These are phyloP conservation scores for Montipora capitata DNA, from an alignment of 92 coral and sea anemone species.

Conservation along the genomic window DNA sequence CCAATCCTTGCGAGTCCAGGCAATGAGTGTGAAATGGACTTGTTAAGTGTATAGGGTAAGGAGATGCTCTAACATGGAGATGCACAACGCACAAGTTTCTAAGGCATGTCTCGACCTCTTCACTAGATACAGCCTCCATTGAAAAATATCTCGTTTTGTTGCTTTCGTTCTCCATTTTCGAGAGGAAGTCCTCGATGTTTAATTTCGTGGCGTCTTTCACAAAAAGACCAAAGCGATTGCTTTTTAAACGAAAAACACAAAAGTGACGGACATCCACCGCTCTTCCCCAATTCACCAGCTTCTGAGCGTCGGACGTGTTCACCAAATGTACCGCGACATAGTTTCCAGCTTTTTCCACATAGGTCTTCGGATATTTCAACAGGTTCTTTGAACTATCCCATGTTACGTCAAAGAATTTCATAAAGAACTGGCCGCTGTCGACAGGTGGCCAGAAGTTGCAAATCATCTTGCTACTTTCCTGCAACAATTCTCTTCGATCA, in stretches of 20 bases:
- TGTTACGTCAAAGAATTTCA: slow-evolving; percentile 59
- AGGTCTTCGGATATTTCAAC: slow-evolving; percentile 70
- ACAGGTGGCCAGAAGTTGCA: slow-evolving; percentile 87
- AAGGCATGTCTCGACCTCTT: slow-evolving; percentile 26
- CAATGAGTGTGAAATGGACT: slow-evolving; percentile 61
- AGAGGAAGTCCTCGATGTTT: slow-evolving; percentile 63
- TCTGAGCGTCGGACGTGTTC: neutral
- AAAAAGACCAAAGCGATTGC: slow-evolving; percentile 56
- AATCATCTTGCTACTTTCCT: slow-evolving; percentile 50
- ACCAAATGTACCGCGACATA: slow-evolving; percentile 21
- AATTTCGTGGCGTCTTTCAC: slow-evolving; percentile 26
- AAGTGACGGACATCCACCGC: neutral
- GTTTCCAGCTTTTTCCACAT: neutral
- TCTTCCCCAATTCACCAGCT: slow-evolving; percentile 9
- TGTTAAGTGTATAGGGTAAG: slow-evolving; percentile 83
- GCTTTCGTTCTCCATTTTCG: slow-evolving; percentile 56
- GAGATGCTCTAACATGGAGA: slow-evolving; percentile 73
- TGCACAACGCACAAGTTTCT: slow-evolving; percentile 67
- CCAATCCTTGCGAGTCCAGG: slow-evolving; percentile 31
- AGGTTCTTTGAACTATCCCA: slow-evolving; percentile 41
- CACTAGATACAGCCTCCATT: slow-evolving; percentile 17
- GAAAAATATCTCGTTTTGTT: slow-evolving; percentile 24
- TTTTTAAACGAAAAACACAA: slow-evolving; percentile 43
- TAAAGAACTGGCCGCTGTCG: slow-evolving; percentile 66
- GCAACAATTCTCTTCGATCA: slow-evolving; percentile 57